A percentile compares a stretch with the other conserved stretches of the same genome.
These are phyloP conservation scores for Rhynchotus rufescens DNA, from an alignment of 2,797 vertebrate genomes.

Conservation along the genomic window DNA sequence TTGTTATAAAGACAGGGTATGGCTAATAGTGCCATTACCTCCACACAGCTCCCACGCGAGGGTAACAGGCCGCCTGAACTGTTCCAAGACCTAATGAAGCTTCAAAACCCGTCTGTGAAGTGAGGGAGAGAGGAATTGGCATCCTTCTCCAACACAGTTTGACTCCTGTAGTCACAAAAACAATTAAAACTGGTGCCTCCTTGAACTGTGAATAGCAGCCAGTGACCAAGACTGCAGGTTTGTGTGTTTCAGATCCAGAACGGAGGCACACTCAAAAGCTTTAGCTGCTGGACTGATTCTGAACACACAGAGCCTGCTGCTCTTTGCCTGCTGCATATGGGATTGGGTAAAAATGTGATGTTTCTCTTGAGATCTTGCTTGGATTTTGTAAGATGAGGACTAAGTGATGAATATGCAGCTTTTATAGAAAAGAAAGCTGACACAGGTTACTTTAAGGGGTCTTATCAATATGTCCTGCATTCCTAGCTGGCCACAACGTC, in stretches of 20 bases:
- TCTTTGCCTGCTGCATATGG: not conserved
- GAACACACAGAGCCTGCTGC: not conserved
- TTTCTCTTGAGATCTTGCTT: not conserved
- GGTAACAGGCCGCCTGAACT: not conserved
- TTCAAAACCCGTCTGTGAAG: not conserved
- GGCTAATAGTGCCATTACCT: not conserved
- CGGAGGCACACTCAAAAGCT: not conserved
- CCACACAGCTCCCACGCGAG: not conserved
- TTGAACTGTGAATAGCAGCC: not conserved
- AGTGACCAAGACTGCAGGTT: not conserved
- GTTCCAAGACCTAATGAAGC: not conserved
- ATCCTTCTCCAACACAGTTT: not conserved
- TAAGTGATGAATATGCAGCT: fast-evolving
- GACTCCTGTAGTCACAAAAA: not conserved
- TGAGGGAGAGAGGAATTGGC: not conserved
- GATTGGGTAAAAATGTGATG: not conserved
- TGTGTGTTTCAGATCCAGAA: not conserved
- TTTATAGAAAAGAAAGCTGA: not conserved
- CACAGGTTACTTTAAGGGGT: not conserved
- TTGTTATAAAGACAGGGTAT: not conserved
- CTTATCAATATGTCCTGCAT: not conserved
- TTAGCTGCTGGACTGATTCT: not conserved
- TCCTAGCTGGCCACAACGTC: not conserved
- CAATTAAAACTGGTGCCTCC: not conserved
- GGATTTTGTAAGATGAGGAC: not conserved